Evolutionary conservation across 2,797 vertebrate genomes (phyloP).

Genomic region (Pterois miles): DNA sequence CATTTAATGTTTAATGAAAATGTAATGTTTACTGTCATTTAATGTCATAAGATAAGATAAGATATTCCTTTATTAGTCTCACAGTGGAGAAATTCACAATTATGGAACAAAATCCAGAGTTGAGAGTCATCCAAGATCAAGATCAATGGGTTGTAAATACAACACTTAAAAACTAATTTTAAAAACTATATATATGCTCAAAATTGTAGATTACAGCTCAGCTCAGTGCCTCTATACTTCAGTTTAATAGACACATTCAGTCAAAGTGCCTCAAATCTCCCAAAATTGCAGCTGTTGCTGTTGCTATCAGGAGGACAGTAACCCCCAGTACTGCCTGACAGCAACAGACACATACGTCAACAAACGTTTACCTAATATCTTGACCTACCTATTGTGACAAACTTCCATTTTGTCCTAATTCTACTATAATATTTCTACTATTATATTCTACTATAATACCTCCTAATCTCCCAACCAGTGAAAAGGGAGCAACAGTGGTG

Average conservation of each 20-base stretch:
- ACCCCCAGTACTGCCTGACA: constrained; percentile 15
- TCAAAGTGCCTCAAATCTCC: constrained; percentile 17
- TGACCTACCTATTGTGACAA: background rate
- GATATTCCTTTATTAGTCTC: too few species aligned
- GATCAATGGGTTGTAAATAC: background rate
- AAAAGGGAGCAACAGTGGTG: background rate
- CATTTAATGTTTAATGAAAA: too few species aligned
- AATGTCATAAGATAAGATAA: too few species aligned
- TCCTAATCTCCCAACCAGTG: background rate
- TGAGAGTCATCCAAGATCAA: background rate
- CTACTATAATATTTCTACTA: too few species aligned
- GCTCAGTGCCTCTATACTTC: constrained; percentile 4
- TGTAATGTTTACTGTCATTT: too few species aligned
- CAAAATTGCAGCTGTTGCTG: constrained; percentile 22
- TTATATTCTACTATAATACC: too few species aligned
- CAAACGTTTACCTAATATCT: constrained; percentile 7
- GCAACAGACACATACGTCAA: constrained; percentile 21
- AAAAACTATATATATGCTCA: background rate
- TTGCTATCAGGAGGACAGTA: constrained; percentile 9
- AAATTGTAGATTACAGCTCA: background rate
- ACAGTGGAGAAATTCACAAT: too few species aligned
- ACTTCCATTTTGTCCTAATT: constrained; percentile 1
- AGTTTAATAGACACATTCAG: constrained; percentile 14
- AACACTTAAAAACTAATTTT: background rate
- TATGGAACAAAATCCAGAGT: background rate